Conservation (phyloP, 1,140 invertebrate species). For the Neodiprion pinetum region DNA sequence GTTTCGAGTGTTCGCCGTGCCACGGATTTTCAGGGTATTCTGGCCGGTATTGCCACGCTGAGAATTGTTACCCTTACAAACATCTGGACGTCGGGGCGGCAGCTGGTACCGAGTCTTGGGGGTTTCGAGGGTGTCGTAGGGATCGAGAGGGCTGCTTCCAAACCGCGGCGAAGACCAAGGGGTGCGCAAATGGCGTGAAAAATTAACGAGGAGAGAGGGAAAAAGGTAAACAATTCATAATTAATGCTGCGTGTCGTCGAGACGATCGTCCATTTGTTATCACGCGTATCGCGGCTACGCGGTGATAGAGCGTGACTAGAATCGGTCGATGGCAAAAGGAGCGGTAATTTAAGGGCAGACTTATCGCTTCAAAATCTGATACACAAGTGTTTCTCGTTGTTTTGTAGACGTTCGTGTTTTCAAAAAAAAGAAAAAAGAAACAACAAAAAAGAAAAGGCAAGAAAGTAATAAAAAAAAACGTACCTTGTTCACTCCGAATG, state of each 20-base stretch:
- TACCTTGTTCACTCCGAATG: no score
- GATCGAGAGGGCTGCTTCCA: no score
- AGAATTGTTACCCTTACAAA: neutral
- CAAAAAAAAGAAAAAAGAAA: no score
- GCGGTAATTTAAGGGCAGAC: neutral
- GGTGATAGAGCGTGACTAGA: neutral
- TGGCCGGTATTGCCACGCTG: neutral
- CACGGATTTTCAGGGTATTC: neutral
- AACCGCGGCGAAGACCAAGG: neutral
- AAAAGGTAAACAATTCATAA: neutral
- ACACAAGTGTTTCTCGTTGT: no score
- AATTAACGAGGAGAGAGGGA: neutral
- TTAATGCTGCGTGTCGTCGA: neutral
- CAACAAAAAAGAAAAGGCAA: no score
- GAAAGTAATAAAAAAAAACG: no score
- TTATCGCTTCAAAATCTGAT: neutral
- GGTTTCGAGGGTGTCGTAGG: no score
- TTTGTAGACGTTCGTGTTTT: no score
- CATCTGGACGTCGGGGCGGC: neutral
- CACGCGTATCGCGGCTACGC: neutral
- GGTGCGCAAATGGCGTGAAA: neutral
- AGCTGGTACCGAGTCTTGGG: no score
- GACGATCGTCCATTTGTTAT: neutral
- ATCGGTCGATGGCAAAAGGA: neutral
- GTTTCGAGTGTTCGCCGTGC: no score